A percentile compares a stretch with the other conserved stretches of the same genome.
These are phyloP conservation scores for Formica selysi DNA, from an alignment of 1,140 invertebrate genomes.

Conservation along the genomic window DNA sequence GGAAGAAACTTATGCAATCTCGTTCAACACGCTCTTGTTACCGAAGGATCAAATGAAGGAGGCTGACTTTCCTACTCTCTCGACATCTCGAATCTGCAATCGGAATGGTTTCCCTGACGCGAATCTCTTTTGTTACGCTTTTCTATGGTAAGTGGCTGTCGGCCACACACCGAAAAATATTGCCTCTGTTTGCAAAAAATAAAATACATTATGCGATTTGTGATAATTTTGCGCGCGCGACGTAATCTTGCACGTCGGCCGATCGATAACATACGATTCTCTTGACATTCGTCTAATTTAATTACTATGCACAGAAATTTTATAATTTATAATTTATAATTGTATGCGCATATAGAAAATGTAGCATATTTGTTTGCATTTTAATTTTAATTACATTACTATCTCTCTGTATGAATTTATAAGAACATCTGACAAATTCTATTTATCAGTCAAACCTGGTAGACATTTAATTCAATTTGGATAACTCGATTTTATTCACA, in stretches of 20 bases:
- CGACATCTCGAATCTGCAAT: not conserved
- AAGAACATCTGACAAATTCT: not conserved
- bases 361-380: not conserved
- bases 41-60: conserved; percentile 32
- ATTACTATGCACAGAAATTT: not conserved
- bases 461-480: not conserved
- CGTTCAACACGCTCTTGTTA: not conserved
- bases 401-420: not conserved
- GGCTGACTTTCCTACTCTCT: not conserved
- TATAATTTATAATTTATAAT: not conserved
- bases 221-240: not conserved
- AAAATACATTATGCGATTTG: not conserved
- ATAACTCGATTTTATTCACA: not conserved
- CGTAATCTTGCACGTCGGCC: not conserved
- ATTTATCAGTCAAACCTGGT: not conserved
- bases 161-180: not conserved
- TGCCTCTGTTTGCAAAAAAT: not conserved
- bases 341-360: not conserved
- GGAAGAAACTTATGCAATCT: conserved; percentile 15
- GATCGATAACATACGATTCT: conserved; percentile 28
- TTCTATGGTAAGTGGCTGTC: conserved; percentile 38
- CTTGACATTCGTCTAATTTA: conserved; percentile 14
- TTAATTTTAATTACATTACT: not conserved
- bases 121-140: conserved; percentile 10
- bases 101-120: conserved; percentile 47